Conservation (phyloP, 1,140 invertebrate genomes). For the Ceratosolen solmsi region DNA sequence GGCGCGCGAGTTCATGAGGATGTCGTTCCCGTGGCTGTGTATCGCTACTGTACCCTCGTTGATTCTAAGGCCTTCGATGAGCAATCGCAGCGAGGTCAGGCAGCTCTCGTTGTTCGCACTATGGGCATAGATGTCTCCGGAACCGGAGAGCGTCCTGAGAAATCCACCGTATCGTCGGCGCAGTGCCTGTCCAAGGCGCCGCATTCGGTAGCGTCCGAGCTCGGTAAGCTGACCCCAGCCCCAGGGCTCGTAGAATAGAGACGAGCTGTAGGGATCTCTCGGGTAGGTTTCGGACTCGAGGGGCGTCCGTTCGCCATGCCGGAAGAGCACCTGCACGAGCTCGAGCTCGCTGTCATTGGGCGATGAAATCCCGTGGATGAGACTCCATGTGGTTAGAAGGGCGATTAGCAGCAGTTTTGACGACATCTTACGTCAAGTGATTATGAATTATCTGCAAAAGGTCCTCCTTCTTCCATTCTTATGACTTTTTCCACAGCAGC, state of each 20-base stretch:
- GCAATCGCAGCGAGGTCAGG: background rate
- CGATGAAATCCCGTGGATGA: no score
- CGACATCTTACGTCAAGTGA: no score
- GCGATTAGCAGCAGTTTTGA: background rate
- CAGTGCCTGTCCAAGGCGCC: background rate
- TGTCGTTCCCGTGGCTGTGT: background rate
- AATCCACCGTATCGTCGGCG: background rate
- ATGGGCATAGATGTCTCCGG: background rate
- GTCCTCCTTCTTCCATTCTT: no score
- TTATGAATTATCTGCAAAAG: no score
- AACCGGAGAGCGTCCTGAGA: background rate
- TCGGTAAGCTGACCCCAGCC: slow-evolving; percentile 1
- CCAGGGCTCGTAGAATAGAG: background rate
- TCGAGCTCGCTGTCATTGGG: background rate
- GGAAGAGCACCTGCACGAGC: slow-evolving; percentile 38
- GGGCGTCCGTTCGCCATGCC: slow-evolving; percentile 17
- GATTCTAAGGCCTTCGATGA: background rate
- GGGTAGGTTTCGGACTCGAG: background rate
- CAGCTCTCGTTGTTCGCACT: background rate
- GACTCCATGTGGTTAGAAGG: background rate
- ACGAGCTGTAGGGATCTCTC: background rate
- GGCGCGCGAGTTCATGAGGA: background rate
- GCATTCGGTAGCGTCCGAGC: slow-evolving; percentile 7
- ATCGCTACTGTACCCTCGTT: background rate
- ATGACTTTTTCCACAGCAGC: no score